These are phyloP conservation scores for Lepidocolaptes lacrymiger DNA, from an alignment of 2,797 vertebrate genomes.

Conservation along the genomic window DNA sequence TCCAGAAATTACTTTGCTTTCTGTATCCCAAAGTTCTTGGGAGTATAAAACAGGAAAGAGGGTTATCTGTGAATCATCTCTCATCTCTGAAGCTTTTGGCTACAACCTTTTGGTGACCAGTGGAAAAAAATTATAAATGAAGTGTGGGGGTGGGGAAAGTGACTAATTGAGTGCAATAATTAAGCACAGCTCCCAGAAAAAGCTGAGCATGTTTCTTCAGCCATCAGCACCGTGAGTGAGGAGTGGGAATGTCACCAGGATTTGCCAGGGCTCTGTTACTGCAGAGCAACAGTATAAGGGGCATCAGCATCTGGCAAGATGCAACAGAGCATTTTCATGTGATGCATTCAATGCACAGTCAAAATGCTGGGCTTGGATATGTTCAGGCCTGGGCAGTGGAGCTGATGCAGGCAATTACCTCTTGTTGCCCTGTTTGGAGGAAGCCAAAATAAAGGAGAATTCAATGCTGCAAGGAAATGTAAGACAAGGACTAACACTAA, in stretches of 20 bases:
- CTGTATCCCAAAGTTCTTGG: slow-evolving; percentile 27
- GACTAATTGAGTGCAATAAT: slow-evolving; percentile 51
- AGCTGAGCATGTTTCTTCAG: neutral
- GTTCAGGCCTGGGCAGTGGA: neutral
- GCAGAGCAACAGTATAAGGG: neutral
- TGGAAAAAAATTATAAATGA: slow-evolving; percentile 46
- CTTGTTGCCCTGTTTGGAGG: neutral
- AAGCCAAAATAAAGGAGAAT: neutral
- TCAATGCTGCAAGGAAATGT: neutral
- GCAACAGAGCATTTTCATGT: neutral
- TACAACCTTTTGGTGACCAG: neutral
- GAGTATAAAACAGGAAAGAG: neutral
- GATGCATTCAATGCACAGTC: rapidly evolving
- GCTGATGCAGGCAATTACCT: neutral
- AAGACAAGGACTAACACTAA: neutral
- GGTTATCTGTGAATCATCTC: slow-evolving; percentile 51
- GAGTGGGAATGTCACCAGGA: neutral
- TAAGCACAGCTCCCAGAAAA: slow-evolving; percentile 27
- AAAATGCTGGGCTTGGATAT: neutral
- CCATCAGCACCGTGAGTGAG: neutral
- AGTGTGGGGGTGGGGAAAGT: neutral
- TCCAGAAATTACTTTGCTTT: slow-evolving; percentile 46
- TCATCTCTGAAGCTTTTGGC: slow-evolving; percentile 32
- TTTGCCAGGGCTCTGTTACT: neutral
- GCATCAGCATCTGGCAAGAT: neutral